phyloP scores from a whole-genome alignment of 2,113 vertebrate species.

The Gallinago undulata region DNA sequence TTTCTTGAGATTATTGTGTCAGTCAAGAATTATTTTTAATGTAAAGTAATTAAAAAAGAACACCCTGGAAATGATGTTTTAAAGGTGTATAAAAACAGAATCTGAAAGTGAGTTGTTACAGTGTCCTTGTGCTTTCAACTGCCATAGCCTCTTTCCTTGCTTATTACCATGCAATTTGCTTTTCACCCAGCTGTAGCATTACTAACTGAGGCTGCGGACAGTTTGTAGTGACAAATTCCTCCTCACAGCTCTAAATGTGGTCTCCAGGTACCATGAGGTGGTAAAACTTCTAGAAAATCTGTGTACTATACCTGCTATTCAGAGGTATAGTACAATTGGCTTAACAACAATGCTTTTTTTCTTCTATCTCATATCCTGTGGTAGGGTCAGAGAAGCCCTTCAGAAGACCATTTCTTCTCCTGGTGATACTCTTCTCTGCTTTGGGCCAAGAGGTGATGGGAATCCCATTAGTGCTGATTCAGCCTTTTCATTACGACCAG shows the following conservation, averaged over 20 bases:
- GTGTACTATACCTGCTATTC: background rate
- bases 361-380: background rate
- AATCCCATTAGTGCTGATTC: background rate
- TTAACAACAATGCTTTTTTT: background rate
- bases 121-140: background rate
- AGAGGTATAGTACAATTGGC: background rate
- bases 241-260: background rate
- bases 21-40: background rate
- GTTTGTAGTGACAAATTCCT: background rate
- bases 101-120: background rate
- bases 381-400: background rate
- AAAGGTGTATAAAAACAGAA: background rate
- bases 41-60: background rate
- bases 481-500: background rate
- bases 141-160: background rate
- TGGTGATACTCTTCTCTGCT: background rate
- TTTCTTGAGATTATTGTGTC: background rate
- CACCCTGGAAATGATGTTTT: background rate
- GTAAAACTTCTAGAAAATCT: background rate
- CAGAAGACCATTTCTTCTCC: background rate
- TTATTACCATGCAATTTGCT: background rate
- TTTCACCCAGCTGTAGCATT: background rate
- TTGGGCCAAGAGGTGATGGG: background rate
- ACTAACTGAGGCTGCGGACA: background rate
- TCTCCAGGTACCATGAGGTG: background rate